A percentile compares a stretch with the other conserved stretches of the same genome.
phyloP scores from a whole-genome alignment of 2,888 invertebrate species.

The Dryobota labecula region DNA sequence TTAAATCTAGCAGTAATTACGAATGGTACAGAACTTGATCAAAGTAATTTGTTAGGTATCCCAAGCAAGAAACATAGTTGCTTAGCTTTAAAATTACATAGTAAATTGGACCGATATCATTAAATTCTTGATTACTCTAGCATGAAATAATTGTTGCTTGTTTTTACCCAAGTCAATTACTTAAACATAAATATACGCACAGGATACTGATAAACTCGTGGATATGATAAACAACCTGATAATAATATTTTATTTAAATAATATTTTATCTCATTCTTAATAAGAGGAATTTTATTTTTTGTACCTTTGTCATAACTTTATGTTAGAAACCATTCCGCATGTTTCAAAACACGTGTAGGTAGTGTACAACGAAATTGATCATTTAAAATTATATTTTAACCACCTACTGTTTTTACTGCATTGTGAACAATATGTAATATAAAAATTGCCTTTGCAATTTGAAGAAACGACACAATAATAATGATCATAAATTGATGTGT shows the following conservation, averaged over 20 bases:
- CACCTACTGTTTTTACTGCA: slow-evolving; percentile 1
- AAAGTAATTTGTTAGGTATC: neutral
- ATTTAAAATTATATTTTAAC: slow-evolving; percentile 9
- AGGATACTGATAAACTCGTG: neutral
- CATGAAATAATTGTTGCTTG: neutral
- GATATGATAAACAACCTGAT: neutral
- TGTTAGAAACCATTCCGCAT: neutral
- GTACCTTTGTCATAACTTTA: neutral
- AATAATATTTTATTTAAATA: neutral
- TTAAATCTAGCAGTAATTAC: neutral
- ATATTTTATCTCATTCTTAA: neutral
- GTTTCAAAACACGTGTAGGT: neutral
- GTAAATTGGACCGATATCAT: neutral
- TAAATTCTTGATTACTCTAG: neutral
- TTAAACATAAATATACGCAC: neutral
- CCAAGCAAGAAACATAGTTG: neutral
- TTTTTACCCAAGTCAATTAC: neutral
- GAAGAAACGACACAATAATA: no score
- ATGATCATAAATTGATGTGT: slow-evolving; percentile 1
- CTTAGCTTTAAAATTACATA: neutral
- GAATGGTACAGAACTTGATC: neutral
- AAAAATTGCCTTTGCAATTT: neutral
- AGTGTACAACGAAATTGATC: neutral
- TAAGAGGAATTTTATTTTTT: neutral
- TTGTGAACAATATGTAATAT: neutral